Evolutionary conservation across 2,888 invertebrate species (phyloP).

Genomic region (Tanaodytes sp.): DNA sequence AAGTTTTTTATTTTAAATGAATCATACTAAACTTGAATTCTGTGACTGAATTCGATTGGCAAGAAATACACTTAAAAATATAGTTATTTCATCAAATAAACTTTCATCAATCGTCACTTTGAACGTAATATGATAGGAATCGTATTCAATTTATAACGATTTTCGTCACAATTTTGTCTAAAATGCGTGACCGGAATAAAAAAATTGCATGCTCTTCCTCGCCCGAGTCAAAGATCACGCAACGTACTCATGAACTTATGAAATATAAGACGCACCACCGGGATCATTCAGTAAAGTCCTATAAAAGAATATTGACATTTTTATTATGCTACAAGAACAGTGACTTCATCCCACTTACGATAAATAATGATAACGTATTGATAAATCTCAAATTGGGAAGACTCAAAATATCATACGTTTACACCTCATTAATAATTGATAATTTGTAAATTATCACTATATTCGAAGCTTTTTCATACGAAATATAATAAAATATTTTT

Average conservation of each 20-base stretch:
- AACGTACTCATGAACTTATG: constrained; percentile 48
- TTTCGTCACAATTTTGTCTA: constrained; percentile 34
- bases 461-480: too few relatives aligned
- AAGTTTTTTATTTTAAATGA: too few relatives aligned
- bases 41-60: too few relatives aligned
- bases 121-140: too few relatives aligned
- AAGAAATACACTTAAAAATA: too few relatives aligned
- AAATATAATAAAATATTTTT: too few relatives aligned
- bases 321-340: constrained; percentile 50
- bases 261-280: constrained; percentile 50
- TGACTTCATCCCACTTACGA: constrained; percentile 46
- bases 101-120: too few relatives aligned
- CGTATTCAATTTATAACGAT: constrained; percentile 36
- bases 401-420: neutral
- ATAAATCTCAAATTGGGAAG: constrained; percentile 16
- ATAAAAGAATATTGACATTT: constrained; percentile 53
- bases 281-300: constrained; percentile 49
- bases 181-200: constrained; percentile 43
- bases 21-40: too few relatives aligned
- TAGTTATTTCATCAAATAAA: too few relatives aligned
- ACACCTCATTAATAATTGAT: neutral
- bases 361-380: constrained; percentile 38
- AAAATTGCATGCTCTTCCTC: constrained; percentile 29
- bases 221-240: constrained; percentile 35
- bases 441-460: too few relatives aligned